Conservation (phyloP, 2,888 invertebrate species). For the Campaea margaritaria region DNA sequence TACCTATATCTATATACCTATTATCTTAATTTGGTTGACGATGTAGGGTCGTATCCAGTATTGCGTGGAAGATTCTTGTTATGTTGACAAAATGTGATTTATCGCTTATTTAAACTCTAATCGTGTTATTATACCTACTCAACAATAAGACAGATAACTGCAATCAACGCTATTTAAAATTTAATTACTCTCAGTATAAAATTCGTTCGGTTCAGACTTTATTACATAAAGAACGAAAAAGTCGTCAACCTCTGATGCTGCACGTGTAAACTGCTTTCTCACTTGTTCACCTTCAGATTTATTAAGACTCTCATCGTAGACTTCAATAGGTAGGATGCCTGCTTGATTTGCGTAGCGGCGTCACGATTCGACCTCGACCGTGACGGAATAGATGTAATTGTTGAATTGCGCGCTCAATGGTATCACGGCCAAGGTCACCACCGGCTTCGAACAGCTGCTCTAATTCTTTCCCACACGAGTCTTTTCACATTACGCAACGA, state of each 20-base stretch:
- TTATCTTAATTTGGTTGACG: not conserved
- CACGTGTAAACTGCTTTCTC: conserved; percentile 30
- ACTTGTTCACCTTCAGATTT: conserved; percentile 28
- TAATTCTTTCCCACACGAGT: conserved; percentile 40
- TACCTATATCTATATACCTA: too few relatives aligned
- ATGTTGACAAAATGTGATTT: conserved; percentile 7
- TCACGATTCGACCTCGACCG: conserved; percentile 69
- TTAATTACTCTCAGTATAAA: conserved; percentile 7
- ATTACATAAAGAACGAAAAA: conserved; percentile 17
- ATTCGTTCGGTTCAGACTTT: conserved; percentile 14
- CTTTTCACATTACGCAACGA: conserved; percentile 41
- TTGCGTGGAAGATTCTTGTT: conserved; percentile 14
- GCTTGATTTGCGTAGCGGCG: conserved; percentile 39
- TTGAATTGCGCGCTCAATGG: conserved; percentile 72
- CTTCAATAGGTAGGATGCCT: conserved; percentile 24
- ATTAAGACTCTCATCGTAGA: conserved; percentile 4
- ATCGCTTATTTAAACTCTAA: not conserved
- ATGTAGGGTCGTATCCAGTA: conserved; percentile 5
- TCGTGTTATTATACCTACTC: not conserved
- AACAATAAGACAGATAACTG: conserved; percentile 9
- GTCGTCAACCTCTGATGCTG: conserved; percentile 35
- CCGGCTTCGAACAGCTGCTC: conserved; percentile 59
- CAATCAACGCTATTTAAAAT: not conserved
- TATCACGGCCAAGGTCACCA: conserved; percentile 79
- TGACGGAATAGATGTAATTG: conserved; percentile 70